These are phyloP conservation scores for Holacanthus passer DNA, from an alignment of 2,113 vertebrate genomes.

Conservation along the genomic window DNA sequence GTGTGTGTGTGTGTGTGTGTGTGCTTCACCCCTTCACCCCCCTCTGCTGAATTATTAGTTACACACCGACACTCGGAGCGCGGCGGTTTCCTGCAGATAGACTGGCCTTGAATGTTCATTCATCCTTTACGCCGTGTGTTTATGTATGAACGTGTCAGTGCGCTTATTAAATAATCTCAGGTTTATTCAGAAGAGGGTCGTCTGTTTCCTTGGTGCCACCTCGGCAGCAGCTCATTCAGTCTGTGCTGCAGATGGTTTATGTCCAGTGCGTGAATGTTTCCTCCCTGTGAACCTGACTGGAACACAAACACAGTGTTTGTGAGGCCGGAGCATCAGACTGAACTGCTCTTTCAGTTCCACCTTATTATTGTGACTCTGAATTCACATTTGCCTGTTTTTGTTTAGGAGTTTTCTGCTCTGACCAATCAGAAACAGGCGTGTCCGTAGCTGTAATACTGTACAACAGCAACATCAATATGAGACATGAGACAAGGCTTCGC, in stretches of 20 bases:
- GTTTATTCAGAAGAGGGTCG: conserved; percentile 15
- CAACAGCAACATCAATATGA: too few species aligned
- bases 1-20: neutral
- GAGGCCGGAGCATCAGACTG: neutral
- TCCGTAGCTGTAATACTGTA: too few species aligned
- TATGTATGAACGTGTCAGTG: neutral
- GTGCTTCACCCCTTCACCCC: neutral
- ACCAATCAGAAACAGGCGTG: too few species aligned
- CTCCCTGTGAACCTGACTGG: too few species aligned
- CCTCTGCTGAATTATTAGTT: conserved; percentile 21
- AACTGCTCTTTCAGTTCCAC: neutral
- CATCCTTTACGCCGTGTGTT: neutral
- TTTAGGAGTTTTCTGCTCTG: too few species aligned
- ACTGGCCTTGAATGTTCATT: neutral
- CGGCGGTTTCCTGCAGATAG: neutral
- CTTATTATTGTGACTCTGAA: neutral
- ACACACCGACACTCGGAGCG: conserved; percentile 1
- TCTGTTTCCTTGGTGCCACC: neutral
- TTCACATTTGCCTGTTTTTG: neutral
- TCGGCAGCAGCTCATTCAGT: neutral
- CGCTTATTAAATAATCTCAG: conserved; percentile 11
- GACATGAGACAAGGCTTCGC: too few species aligned
- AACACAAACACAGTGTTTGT: neutral
- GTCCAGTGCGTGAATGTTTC: neutral
- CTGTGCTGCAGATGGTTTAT: neutral